Evolutionary conservation across 1,140 invertebrate species (phyloP).

Genomic region (Parasteatoda tepidariorum): DNA sequence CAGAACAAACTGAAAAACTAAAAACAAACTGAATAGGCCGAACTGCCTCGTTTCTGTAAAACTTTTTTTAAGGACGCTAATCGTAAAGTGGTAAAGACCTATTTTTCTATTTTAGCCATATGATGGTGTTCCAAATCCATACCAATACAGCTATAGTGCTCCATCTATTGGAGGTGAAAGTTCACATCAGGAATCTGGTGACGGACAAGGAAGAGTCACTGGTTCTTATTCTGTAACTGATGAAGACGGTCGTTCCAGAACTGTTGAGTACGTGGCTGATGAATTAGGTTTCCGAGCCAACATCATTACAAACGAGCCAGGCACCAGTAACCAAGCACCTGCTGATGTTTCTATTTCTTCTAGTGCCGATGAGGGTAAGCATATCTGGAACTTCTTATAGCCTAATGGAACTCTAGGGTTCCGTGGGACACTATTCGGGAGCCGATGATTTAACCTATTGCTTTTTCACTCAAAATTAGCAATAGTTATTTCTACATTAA

Average conservation of each 20-base stretch:
- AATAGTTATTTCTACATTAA: too few species aligned
- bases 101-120: too few species aligned
- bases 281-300: slow-evolving; percentile 64
- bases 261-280: slow-evolving; percentile 66
- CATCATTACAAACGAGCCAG: slow-evolving; percentile 42
- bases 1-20: too few species aligned
- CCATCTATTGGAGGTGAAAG: neutral
- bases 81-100: too few species aligned
- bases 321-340: slow-evolving; percentile 23
- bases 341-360: slow-evolving; percentile 31
- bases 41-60: too few species aligned
- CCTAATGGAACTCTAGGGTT: too few species aligned
- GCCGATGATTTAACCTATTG: too few species aligned
- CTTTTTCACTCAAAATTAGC: too few species aligned
- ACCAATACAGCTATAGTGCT: slow-evolving; percentile 4
- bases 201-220: neutral
- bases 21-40: too few species aligned
- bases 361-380: slow-evolving; percentile 8
- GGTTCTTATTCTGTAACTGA: slow-evolving; percentile 62
- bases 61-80: too few species aligned
- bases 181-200: slow-evolving; percentile 15
- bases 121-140: slow-evolving; percentile 6
- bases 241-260: slow-evolving; percentile 62
- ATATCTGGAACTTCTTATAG: neutral
- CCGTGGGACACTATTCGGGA: too few species aligned